Conservation (phyloP, 2,113 vertebrate genomes). For the Cyanocitta stelleri region DNA sequence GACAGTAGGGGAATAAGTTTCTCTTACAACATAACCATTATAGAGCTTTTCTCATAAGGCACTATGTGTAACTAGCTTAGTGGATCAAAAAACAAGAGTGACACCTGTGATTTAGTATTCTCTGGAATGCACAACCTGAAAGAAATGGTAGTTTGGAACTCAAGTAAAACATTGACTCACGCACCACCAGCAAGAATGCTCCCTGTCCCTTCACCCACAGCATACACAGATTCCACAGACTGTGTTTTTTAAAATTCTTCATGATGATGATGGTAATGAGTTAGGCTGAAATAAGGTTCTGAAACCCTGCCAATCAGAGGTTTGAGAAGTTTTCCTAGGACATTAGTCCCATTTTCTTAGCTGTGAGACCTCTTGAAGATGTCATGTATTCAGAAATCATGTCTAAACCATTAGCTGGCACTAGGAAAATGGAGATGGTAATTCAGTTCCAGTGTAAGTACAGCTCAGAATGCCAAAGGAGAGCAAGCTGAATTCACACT, state of each 20-base stretch:
- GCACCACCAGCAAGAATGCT: not conserved
- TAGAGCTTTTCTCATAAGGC: not conserved
- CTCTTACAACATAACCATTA: not conserved
- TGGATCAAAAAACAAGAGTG: not conserved
- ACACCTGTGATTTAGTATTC: not conserved
- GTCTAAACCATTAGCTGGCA: not conserved
- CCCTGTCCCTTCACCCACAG: not conserved
- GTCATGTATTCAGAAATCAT: not conserved
- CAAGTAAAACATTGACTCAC: not conserved
- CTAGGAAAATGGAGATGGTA: not conserved
- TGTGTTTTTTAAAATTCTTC: too few relatives aligned
- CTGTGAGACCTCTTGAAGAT: not conserved
- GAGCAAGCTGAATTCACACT: not conserved
- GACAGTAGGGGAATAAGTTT: not conserved
- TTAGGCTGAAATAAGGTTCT: not conserved
- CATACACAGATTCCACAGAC: not conserved
- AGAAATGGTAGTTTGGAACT: not conserved
- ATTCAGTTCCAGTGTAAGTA: not conserved
- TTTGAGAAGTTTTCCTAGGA: not conserved
- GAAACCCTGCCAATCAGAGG: not conserved
- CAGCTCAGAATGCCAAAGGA: not conserved
- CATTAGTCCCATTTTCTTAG: not conserved
- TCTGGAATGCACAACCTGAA: not conserved
- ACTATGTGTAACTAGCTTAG: not conserved
- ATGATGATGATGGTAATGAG: too few relatives aligned